Evolutionary conservation across 2,113 vertebrate genomes (phyloP).

Genomic region (Danionella cerebrum): DNA sequence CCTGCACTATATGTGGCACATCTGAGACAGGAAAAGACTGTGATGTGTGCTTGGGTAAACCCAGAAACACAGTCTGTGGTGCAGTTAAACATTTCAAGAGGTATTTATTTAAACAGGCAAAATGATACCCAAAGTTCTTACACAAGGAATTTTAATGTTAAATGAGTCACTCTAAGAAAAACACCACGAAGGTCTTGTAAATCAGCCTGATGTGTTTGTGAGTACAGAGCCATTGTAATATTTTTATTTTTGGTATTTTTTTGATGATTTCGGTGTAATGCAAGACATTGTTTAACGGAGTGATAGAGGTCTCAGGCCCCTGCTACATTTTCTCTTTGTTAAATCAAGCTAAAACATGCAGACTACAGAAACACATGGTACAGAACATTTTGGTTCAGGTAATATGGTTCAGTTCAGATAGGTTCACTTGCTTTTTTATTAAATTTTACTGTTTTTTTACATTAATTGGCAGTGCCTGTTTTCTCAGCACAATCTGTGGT

Average conservation of each 20-base stretch:
- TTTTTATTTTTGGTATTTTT: neutral
- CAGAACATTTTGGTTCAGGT: no score
- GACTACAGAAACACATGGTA: no score
- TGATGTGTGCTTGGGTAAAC: conserved; percentile 47
- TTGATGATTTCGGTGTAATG: conserved; percentile 12
- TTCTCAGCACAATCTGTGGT: no score
- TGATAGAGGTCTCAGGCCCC: no score
- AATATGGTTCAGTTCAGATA: no score
- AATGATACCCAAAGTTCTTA: conserved; percentile 55
- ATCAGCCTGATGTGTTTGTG: conserved; percentile 30
- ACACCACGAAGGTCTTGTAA: conserved; percentile 30
- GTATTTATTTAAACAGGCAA: conserved; percentile 65
- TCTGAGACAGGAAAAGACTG: conserved; percentile 9
- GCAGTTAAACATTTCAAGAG: conserved; percentile 53
- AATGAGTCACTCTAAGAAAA: conserved; percentile 56
- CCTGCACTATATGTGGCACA: neutral
- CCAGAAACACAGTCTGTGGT: conserved; percentile 39
- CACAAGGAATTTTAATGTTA: conserved; percentile 53
- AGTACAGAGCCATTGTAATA: conserved; percentile 32
- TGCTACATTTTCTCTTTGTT: conserved; percentile 31
- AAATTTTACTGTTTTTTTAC: no score
- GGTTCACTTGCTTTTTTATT: no score
- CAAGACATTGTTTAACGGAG: conserved; percentile 27
- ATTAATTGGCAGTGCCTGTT: no score
- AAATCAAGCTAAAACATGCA: no score